Base-by-base conservation (phyloP, 2,888 invertebrate species). In the Timandra comae region DNA sequence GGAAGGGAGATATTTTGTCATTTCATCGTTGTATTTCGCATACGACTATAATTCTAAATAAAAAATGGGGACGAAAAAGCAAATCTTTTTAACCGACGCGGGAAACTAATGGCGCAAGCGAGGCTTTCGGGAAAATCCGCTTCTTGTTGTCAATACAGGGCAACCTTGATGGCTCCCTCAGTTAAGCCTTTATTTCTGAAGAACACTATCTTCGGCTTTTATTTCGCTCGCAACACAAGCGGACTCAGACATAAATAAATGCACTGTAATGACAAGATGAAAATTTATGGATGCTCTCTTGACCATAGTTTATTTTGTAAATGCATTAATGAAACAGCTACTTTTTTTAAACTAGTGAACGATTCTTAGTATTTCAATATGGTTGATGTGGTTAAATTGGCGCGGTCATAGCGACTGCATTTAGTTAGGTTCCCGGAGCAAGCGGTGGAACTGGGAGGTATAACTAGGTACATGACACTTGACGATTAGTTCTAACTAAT, bases 81-180 rank as follows among this genome's bases (percentile, higher is more conserved):
- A 82, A 85, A 82, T 84, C 84, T 84, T 82, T 84, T 84, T 84
- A 84, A 84, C 80, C 78, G 73, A 79, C 67, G 80, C 78, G 81
- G 73, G 76, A 79, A 85, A 84, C 84, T 85, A 85, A 85, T 85
- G 84, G 84, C 80, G 66, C 66, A 82, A 81, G 84, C 84, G 84
- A 75, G 75, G 81, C 80, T 84, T 81, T 81, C 71, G 72, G 63
- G 62, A 63, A 81, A 84, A 85, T 84, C 84, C 81, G 80, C 77
- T 82, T 78, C 80, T 80, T 80, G 81, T 85, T 85, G 84, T 85
- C 84, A 84, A 84, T 84, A 85, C 82, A 71, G 69, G 71, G 79
- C 75, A 69, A 72, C 80, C 65, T 71, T 80, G 82, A 84, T 78
- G 82, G 73, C 73, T 78, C 73, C 72, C 77, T 62, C 71, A 61